Evolutionary conservation across 2,797 vertebrate species (phyloP).

Genomic region (Lepus oiostolus): DNA sequence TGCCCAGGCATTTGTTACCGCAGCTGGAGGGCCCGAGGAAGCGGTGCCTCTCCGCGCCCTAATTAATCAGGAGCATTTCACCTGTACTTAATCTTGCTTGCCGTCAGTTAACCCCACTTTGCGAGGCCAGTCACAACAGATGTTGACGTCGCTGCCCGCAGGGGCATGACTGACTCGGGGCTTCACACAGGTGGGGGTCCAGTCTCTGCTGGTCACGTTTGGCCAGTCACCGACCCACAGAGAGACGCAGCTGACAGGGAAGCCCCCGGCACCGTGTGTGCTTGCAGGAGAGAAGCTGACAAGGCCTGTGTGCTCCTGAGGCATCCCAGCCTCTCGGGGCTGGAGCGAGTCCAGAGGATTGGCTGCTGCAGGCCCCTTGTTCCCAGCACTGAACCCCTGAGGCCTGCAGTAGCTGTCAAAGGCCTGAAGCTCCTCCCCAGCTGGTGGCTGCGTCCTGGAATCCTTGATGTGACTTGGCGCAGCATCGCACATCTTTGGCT

Average conservation of each 20-base stretch:
- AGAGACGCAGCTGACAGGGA: not conserved
- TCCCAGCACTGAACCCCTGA: not conserved
- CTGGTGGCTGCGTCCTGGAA: not conserved
- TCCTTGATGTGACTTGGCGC: not conserved
- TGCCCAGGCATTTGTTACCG: not conserved
- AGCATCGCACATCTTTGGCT: not conserved
- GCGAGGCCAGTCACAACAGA: not conserved
- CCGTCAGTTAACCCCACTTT: not conserved
- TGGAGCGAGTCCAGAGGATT: not conserved
- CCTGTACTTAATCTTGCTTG: conserved; percentile 54
- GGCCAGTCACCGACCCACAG: not conserved
- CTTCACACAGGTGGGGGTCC: not conserved
- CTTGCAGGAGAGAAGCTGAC: not conserved
- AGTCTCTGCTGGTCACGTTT: not conserved
- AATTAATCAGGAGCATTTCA: conserved; percentile 67
- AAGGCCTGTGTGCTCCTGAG: not conserved
- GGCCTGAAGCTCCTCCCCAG: not conserved
- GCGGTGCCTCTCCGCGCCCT: conserved; percentile 6
- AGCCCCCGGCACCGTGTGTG: not conserved
- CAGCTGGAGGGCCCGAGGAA: conserved; percentile 55
- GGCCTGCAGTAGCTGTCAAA: not conserved
- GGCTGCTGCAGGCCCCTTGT: not conserved
- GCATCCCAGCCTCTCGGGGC: not conserved
- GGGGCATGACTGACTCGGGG: not conserved
- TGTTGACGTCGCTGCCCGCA: not conserved